A percentile compares a stretch with the other conserved stretches of the same genome.
These are phyloP conservation scores for Argyresthia albistria DNA, from an alignment of 2,888 invertebrate genomes.

Conservation along the genomic window DNA sequence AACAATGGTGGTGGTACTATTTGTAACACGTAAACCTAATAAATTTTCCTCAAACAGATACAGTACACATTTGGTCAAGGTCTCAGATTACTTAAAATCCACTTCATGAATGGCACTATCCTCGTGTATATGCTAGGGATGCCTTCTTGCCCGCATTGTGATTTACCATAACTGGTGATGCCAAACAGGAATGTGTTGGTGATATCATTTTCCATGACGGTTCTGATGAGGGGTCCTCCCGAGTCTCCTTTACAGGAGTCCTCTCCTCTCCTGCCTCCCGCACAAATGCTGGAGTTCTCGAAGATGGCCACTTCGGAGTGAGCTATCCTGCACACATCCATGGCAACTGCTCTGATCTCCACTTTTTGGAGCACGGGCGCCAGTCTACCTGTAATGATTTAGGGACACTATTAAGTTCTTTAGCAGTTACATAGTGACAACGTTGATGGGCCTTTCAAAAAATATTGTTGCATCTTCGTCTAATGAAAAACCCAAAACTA, in stretches of 20 bases:
- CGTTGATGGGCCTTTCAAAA: too few relatives aligned
- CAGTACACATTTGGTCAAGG: constrained; percentile 1
- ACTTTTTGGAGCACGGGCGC: constrained; percentile 39
- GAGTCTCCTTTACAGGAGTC: constrained; percentile 75
- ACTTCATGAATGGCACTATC: constrained; percentile 67
- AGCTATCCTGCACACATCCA: constrained; percentile 16
- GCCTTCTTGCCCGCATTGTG: constrained; percentile 33
- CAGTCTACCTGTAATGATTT: constrained; percentile 16
- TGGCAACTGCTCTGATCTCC: constrained; percentile 33
- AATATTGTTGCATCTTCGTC: too few relatives aligned
- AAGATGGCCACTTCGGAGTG: constrained; percentile 17
- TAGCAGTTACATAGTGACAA: too few relatives aligned
- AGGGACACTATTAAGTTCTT: too few relatives aligned
- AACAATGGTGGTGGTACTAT: too few relatives aligned
- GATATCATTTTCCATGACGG: constrained; percentile 24
- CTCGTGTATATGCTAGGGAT: constrained; percentile 76
- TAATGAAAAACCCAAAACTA: too few relatives aligned
- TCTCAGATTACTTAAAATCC: constrained; percentile 50
- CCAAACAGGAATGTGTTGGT: constrained; percentile 63
- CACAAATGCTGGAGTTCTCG: constrained; percentile 54
- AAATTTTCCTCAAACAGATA: too few relatives aligned
- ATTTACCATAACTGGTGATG: constrained; percentile 38
- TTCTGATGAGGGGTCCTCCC: constrained; percentile 68
- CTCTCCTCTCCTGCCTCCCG: constrained; percentile 58
- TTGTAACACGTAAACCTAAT: too few relatives aligned